A percentile compares a stretch with the other conserved stretches of the same genome.
These are phyloP conservation scores for Xyrichtys novacula DNA, from an alignment of 2,797 vertebrate species.

Conservation along the genomic window DNA sequence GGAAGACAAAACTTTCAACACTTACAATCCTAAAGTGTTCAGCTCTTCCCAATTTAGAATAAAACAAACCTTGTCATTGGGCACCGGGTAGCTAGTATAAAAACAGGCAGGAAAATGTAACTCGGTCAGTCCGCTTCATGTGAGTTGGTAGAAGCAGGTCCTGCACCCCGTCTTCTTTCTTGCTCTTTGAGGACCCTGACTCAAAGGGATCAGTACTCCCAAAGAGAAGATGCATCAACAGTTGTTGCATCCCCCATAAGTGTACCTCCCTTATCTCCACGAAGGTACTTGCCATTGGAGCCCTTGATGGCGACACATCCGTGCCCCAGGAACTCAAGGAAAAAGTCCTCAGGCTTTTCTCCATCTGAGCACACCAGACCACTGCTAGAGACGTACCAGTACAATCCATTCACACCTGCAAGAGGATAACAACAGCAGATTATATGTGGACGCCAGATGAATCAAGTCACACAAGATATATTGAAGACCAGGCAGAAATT, in stretches of 20 bases:
- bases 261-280: constrained; percentile 92
- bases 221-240: constrained; percentile 86
- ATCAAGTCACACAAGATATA: background rate
- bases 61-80: constrained; percentile 45
- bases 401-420: constrained; percentile 90
- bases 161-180: constrained; percentile 25
- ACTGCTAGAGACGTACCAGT: constrained; percentile 92
- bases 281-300: constrained; percentile 91
- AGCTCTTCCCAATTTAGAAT: constrained; percentile 54
- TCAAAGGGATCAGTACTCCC: constrained; percentile 89
- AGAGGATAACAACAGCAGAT: constrained; percentile 13
- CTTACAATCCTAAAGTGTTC: constrained; percentile 44
- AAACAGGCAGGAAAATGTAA: constrained; percentile 61
- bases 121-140: constrained; percentile 52
- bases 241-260: constrained; percentile 88
- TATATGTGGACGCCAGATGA: background rate
- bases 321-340: constrained; percentile 92
- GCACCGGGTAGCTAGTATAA: constrained; percentile 63
- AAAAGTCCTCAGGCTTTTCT: constrained; percentile 93
- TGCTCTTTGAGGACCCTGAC: constrained; percentile 15
- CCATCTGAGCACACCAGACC: constrained; percentile 92
- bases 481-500: background rate
- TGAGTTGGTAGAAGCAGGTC: constrained; percentile 36
- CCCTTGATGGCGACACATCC: constrained; percentile 92
- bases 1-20: constrained; percentile 60